Evolutionary conservation across 2,888 invertebrate genomes (phyloP), one percentile per base, ranked within the genome.

Genomic region (Mesorhabditis spiculigera): DNA sequence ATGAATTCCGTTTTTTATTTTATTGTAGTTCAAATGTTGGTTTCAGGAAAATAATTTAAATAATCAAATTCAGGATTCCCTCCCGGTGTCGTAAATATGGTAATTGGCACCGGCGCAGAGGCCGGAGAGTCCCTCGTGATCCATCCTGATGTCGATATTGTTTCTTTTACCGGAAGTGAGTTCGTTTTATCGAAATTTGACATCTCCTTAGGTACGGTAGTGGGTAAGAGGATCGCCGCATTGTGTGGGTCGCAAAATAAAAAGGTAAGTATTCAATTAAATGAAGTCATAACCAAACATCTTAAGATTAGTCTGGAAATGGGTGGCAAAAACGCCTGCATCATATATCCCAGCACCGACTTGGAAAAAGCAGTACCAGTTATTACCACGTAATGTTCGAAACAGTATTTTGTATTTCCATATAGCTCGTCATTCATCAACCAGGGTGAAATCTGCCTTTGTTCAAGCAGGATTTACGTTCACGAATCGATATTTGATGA

Each of bases 361-460:
- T 75, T 89, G 16, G 86, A 87, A 2, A 86, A 87, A 73, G 88
- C 87, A 75, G 74, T 89, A 10, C 79, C 86, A 4, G 83, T 86
- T 5, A 85, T 87, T 65, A 82, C 87, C 10, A 75, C 73, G 79
- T 77, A n/a, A 63, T 41, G 44, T n/a, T 41, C 10, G 45, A 42
- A 10, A 42, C 5, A 41, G 8, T 42, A 10, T 28, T 13, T 28
- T 28, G 28, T 62, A 44, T 6, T n/a, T 44, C 6, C 65, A 4
- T 81, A 69, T 74, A 88, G 89, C 74, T 88, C 89, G 4, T 87
- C 87, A 67, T 90, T 89, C 81, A 76, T 87, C 63, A 90, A 90
- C 76, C 89, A 89, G 76, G 90, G 90, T n/a, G 89, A 90, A 81
- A 87, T 90, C 10, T 90, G 90, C 79, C 85, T 90, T 28, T 89